Evolutionary conservation across 2,113 vertebrate genomes (phyloP).

Genomic region (Electrona antarctica): DNA sequence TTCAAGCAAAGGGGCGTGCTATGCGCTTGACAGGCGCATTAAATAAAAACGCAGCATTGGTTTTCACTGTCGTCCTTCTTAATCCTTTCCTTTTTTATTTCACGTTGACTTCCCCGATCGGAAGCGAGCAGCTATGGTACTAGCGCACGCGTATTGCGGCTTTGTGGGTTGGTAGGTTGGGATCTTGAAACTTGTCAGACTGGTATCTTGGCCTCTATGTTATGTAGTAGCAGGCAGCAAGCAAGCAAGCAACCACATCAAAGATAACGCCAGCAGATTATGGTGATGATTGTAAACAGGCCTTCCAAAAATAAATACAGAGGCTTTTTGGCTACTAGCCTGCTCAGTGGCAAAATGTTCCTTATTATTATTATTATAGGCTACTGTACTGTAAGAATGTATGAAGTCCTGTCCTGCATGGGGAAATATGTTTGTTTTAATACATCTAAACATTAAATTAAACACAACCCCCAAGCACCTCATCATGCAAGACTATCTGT

Average conservation of each 20-base stretch:
- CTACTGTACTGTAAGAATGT: background rate
- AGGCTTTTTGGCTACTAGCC: background rate
- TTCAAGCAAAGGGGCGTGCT: conserved; percentile 57
- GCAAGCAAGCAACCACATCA: conserved; percentile 27
- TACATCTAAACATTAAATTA: background rate
- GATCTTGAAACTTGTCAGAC: conserved; percentile 52
- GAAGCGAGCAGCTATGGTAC: too few relatives aligned
- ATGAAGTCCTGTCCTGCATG: background rate
- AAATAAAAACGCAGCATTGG: conserved; percentile 11
- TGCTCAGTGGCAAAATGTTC: background rate
- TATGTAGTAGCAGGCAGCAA: background rate
- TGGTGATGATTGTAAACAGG: conserved; percentile 46
- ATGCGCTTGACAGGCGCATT: conserved; percentile 59
- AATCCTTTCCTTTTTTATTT: background rate
- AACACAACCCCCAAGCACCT: too few relatives aligned
- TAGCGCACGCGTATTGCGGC: background rate
- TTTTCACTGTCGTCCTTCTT: background rate
- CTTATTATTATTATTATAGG: background rate
- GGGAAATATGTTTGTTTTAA: background rate
- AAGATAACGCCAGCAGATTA: conserved; percentile 58
- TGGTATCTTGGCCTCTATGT: conserved; percentile 36
- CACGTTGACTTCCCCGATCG: too few relatives aligned
- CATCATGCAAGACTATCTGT: too few relatives aligned
- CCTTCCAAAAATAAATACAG: conserved; percentile 47
- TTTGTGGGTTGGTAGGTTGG: background rate